phyloP scores from a whole-genome alignment of 2,888 invertebrate genomes.

The Aleiodes leptofemur region DNA sequence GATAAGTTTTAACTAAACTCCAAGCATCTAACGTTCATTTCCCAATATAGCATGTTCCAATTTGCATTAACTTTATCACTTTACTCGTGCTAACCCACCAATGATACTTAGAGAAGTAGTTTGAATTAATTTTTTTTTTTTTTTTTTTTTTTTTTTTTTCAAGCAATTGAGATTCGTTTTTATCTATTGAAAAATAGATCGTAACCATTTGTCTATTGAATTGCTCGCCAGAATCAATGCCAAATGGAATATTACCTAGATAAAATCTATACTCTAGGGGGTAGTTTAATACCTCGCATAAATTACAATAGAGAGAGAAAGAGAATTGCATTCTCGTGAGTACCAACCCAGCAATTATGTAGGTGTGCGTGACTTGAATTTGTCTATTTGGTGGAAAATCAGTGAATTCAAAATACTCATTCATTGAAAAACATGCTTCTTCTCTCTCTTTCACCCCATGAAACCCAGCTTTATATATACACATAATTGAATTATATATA shows the following conservation, averaged over 20 bases:
- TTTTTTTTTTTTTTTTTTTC: background rate
- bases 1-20: slow-evolving; percentile 23
- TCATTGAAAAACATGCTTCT: slow-evolving; percentile 42
- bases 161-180: background rate
- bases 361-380: slow-evolving; percentile 47
- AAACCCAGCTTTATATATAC: slow-evolving; percentile 16
- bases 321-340: slow-evolving; percentile 3
- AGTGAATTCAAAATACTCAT: slow-evolving; percentile 53
- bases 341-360: slow-evolving; percentile 45
- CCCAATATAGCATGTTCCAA: background rate
- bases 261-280: slow-evolving; percentile 28
- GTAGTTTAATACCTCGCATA: slow-evolving; percentile 26
- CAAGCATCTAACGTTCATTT: background rate
- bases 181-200: slow-evolving; percentile 5
- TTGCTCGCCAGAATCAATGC: background rate
- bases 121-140: too few species aligned
- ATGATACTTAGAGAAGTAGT: too few species aligned
- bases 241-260: slow-evolving; percentile 15
- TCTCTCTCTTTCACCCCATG: slow-evolving; percentile 3
- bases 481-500: slow-evolving; percentile 8
- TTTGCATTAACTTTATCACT: background rate
- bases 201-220: slow-evolving; percentile 1
- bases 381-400: slow-evolving; percentile 50
- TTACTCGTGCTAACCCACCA: too few species aligned
- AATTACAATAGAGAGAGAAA: background rate